Percentiles rank a stretch among this genome's conserved stretches.
These are phyloP conservation scores for Sebastes schlegelii DNA, from an alignment of 2,113 vertebrate species.

Conservation along the genomic window DNA sequence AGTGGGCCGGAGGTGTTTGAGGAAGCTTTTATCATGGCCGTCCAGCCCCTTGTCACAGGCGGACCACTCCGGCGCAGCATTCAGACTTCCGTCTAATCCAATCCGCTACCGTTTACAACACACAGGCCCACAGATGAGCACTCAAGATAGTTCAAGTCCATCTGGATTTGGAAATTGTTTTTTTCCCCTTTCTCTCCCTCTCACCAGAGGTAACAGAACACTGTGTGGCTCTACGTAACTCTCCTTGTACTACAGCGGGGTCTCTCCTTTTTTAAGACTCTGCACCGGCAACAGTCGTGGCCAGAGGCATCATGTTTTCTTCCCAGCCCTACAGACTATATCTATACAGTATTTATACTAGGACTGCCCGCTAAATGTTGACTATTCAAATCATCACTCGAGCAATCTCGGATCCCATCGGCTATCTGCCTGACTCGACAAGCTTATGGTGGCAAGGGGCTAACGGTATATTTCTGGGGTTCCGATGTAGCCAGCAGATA, in stretches of 20 bases:
- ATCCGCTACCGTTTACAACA: slow-evolving; percentile 52
- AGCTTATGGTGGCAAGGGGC: no score
- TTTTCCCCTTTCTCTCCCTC: background rate
- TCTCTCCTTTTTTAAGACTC: background rate
- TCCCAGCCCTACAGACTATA: no score
- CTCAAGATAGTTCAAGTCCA: slow-evolving; percentile 45
- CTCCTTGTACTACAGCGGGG: background rate
- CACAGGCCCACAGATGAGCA: slow-evolving; percentile 36
- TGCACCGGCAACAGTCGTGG: no score
- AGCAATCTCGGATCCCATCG: no score
- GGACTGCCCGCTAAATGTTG: no score
- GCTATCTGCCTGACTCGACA: no score
- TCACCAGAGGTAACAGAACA: slow-evolving; percentile 5
- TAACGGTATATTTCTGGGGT: no score
- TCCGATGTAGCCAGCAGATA: no score
- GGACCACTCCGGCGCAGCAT: slow-evolving; percentile 27
- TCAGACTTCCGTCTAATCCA: slow-evolving; percentile 49
- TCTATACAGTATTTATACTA: background rate
- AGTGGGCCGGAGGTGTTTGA: slow-evolving; percentile 53
- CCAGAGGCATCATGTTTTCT: no score
- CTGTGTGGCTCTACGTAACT: slow-evolving; percentile 17
- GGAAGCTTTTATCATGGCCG: slow-evolving; percentile 68
- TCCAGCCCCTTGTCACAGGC: slow-evolving; percentile 48
- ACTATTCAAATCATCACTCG: background rate
- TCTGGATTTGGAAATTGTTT: slow-evolving; percentile 33